These are phyloP conservation scores for Megalopta genalis DNA, from an alignment of 1,140 invertebrate genomes.

Conservation along the genomic window DNA sequence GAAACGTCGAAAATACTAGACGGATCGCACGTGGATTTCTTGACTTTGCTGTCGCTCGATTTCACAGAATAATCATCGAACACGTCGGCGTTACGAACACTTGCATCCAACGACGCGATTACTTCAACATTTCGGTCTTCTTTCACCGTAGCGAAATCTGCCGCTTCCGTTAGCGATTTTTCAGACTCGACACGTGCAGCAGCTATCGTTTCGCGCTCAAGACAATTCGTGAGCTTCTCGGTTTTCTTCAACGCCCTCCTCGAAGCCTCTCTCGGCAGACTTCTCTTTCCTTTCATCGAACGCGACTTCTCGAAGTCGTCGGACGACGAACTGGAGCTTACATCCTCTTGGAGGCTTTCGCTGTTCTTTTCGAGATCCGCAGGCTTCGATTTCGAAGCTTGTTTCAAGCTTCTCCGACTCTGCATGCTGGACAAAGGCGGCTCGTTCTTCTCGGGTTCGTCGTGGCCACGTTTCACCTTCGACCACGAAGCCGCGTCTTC, in stretches of 20 bases:
- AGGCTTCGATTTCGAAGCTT: no score
- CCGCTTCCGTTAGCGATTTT: no score
- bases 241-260: not conserved
- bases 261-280: not conserved
- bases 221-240: no score
- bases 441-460: no score
- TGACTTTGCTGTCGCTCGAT: not conserved
- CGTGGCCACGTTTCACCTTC: not conserved
- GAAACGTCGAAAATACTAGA: not conserved
- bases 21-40: not conserved
- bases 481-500: not conserved
- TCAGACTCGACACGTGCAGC: not conserved
- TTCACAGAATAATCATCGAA: not conserved
- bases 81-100: not conserved
- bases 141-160: not conserved
- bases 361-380: no score
- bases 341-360: no score
- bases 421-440: no score
- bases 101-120: not conserved
- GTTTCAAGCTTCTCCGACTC: no score
- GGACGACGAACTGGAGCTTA: not conserved
- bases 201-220: no score
- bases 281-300: not conserved
- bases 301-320: not conserved
- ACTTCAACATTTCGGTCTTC: no score